Percentiles rank a stretch among this genome's conserved stretches.
Conservation (phyloP, 2,113 vertebrate genomes). For the Engystomops pustulosus region DNA sequence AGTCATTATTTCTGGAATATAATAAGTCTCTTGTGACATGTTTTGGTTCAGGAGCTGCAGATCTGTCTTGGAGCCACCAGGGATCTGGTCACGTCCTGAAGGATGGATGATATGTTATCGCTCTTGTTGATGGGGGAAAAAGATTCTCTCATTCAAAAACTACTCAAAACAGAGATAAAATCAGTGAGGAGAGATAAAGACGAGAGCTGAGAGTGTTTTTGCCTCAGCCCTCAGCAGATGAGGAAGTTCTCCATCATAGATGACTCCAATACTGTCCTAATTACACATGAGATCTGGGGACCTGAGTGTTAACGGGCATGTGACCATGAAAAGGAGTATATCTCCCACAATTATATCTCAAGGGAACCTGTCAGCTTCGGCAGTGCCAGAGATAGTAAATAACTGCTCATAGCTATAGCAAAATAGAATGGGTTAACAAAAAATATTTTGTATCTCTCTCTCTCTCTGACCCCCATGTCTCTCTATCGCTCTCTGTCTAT, state of each 20-base stretch:
- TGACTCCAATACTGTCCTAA: background rate
- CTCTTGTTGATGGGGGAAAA: background rate
- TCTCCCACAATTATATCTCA: no score
- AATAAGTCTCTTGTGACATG: background rate
- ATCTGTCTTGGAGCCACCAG: background rate
- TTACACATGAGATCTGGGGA: background rate
- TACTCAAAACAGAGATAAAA: slow-evolving; percentile 20
- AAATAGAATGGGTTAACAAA: no score
- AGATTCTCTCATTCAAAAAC: slow-evolving; percentile 16
- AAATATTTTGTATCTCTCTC: no score
- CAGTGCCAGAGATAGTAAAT: no score
- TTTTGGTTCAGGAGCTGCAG: slow-evolving; percentile 4
- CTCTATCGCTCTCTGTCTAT: no score
- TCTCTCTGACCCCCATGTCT: no score
- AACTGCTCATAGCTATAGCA: no score
- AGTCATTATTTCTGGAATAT: background rate
- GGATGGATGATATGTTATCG: slow-evolving; percentile 11
- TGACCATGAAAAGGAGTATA: no score
- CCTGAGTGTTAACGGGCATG: no score
- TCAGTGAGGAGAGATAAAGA: background rate
- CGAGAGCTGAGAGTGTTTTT: background rate
- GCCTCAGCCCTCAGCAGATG: background rate
- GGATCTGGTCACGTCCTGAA: background rate
- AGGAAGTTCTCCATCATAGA: background rate
- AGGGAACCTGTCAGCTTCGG: no score